These are phyloP conservation scores for Allygus modestus DNA, from an alignment of 2,888 invertebrate genomes.

Conservation along the genomic window DNA sequence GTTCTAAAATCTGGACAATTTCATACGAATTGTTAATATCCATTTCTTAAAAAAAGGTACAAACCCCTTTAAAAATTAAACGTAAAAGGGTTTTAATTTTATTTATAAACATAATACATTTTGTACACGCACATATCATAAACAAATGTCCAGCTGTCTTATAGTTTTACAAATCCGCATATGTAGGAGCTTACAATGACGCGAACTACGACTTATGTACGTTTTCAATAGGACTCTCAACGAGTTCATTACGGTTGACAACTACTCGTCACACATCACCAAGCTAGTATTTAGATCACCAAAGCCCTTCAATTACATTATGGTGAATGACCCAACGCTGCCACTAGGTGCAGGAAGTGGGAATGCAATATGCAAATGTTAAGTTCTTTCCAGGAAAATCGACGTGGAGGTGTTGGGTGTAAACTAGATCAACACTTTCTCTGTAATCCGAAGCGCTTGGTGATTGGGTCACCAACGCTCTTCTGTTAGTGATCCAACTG, in stretches of 20 bases:
- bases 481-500: background rate
- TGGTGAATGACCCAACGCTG: background rate
- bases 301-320: background rate
- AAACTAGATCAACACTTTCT: constrained; percentile 25
- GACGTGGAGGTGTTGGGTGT: background rate
- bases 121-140: too few relatives aligned
- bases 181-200: too few relatives aligned
- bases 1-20: too few relatives aligned
- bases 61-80: too few relatives aligned
- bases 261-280: too few relatives aligned
- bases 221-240: background rate
- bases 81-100: too few relatives aligned
- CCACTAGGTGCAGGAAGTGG: background rate
- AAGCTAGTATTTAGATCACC: background rate
- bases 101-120: too few relatives aligned
- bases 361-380: background rate
- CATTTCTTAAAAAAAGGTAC: too few relatives aligned
- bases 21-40: too few relatives aligned
- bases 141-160: too few relatives aligned
- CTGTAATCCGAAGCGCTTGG: background rate
- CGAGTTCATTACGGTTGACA: background rate
- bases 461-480: background rate
- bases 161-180: too few relatives aligned
- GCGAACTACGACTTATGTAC: too few relatives aligned
- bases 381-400: background rate